Conservation (phyloP, 2,797 vertebrate genomes). For the Poecilia velifera region DNA sequence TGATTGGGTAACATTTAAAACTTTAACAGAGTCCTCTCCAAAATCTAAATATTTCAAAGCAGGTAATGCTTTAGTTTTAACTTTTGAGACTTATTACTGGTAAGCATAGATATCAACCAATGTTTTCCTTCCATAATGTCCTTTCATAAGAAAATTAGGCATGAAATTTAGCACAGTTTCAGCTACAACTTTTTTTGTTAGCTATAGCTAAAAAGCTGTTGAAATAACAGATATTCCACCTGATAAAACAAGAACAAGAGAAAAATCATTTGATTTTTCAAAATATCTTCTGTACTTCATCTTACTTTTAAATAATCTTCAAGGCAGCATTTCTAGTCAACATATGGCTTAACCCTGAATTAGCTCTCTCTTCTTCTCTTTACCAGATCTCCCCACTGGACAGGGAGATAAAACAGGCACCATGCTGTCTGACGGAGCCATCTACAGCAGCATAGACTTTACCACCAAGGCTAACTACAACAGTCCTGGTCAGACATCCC, state of each 20-base stretch:
- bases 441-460: slow-evolving; percentile 99
- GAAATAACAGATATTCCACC: background rate
- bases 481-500: slow-evolving; percentile 92
- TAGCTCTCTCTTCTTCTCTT: slow-evolving; percentile 33
- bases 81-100: background rate
- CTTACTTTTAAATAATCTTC: background rate
- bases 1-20: no score
- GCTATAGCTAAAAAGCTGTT: background rate
- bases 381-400: slow-evolving; percentile 87
- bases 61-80: background rate
- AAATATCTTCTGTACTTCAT: background rate
- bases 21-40: background rate
- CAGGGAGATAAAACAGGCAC: slow-evolving; percentile 95
- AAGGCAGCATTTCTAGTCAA: background rate
- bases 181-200: background rate
- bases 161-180: background rate
- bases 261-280: background rate
- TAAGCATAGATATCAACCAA: background rate
- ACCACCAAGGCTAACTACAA: slow-evolving; percentile 95
- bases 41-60: background rate
- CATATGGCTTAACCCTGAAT: background rate
- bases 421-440: slow-evolving; percentile 98
- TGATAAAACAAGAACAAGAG: background rate
- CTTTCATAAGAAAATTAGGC: background rate
- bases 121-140: background rate